These are phyloP conservation scores for Paradoxurus hermaphroditus DNA, from an alignment of 2,113 vertebrate species.

Conservation along the genomic window DNA sequence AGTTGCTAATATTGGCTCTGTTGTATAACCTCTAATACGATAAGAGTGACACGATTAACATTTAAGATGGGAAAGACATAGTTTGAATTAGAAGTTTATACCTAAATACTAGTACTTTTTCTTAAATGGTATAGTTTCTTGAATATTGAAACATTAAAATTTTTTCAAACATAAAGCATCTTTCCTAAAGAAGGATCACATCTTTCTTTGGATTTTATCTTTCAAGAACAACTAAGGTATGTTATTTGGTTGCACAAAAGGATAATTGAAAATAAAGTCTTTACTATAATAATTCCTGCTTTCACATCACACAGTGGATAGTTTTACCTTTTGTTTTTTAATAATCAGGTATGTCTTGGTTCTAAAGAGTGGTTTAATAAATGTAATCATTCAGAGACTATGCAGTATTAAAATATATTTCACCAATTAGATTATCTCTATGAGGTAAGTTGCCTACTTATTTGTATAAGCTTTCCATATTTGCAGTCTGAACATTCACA, in stretches of 20 bases:
- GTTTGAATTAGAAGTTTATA: background rate
- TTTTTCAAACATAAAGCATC: background rate
- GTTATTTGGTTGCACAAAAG: constrained; percentile 13
- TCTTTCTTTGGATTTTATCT: background rate
- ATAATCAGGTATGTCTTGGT: constrained; percentile 44
- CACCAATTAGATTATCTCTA: constrained; percentile 40
- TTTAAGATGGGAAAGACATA: background rate
- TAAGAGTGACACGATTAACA: constrained; percentile 26
- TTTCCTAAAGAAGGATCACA: constrained; percentile 2
- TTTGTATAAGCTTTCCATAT: background rate
- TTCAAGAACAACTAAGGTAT: background rate
- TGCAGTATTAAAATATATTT: constrained; percentile 30
- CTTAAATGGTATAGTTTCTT: constrained; percentile 18
- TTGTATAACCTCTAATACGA: constrained; percentile 14
- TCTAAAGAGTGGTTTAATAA: constrained; percentile 54
- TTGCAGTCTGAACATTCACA: constrained; percentile 51
- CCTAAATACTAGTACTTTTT: background rate
- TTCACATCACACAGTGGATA: background rate
- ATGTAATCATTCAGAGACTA: constrained; percentile 25
- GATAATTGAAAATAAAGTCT: constrained; percentile 2
- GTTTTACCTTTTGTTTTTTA: constrained; percentile 24
- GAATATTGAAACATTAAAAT: constrained; percentile 5
- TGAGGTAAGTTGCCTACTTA: constrained; percentile 70
- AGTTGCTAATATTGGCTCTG: constrained; percentile 9
- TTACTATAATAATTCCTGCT: constrained; percentile 35